Conservation (phyloP, 2,113 vertebrate species). For the Hemiprocne comata region DNA sequence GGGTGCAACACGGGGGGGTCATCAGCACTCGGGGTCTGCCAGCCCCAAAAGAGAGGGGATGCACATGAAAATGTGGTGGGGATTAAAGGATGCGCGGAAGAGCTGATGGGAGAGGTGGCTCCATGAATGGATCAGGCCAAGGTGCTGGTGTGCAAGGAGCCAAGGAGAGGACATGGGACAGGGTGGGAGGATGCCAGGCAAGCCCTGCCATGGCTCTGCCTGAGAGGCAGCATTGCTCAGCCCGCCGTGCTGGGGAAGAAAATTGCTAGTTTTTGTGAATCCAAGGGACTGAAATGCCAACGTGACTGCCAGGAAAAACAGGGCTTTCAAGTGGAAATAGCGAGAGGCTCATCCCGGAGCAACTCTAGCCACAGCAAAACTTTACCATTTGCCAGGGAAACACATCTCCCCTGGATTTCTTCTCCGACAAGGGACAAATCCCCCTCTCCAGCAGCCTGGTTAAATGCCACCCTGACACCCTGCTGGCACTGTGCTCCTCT, state of each 20-base stretch:
- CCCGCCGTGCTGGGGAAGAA: neutral
- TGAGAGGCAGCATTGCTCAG: neutral
- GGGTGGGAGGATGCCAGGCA: neutral
- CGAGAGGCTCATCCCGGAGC: neutral
- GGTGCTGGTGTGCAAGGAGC: neutral
- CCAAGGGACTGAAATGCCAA: conserved; percentile 1
- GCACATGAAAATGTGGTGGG: neutral
- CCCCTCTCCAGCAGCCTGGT: neutral
- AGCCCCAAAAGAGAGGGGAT: neutral
- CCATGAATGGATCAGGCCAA: neutral
- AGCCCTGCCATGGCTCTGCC: neutral
- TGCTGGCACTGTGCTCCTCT: accelerated
- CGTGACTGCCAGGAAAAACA: neutral
- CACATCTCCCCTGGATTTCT: neutral
- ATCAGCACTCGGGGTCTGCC: neutral
- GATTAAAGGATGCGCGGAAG: neutral
- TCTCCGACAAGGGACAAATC: neutral
- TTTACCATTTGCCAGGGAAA: conserved; percentile 13
- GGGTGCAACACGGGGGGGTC: neutral
- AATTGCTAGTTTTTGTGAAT: conserved; percentile 17
- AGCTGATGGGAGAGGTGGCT: neutral
- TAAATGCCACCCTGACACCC: neutral
- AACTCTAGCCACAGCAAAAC: neutral
- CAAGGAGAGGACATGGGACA: neutral
- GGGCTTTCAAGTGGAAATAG: conserved; percentile 17